These are phyloP conservation scores for Copidosoma aretas DNA, from an alignment of 2,888 invertebrate genomes.

Conservation along the genomic window DNA sequence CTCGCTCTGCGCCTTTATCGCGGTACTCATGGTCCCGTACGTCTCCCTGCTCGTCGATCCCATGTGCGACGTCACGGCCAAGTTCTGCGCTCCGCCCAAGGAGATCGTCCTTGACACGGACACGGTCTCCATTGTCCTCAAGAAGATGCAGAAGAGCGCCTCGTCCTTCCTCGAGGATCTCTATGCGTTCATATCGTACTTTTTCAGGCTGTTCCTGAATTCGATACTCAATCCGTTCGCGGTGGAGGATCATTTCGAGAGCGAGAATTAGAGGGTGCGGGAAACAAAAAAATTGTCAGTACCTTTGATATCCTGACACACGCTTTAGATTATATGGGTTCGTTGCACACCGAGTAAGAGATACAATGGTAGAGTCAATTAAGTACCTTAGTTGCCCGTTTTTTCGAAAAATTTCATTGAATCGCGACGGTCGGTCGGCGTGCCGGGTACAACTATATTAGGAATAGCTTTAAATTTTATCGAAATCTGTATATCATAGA, in stretches of 20 bases:
- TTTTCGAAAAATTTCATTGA: too few relatives aligned
- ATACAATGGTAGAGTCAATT: too few relatives aligned
- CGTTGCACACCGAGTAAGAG: too few relatives aligned
- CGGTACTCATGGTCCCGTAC: constrained; percentile 27
- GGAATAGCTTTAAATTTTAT: neutral
- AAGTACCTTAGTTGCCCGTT: too few relatives aligned
- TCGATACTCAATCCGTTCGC: constrained; percentile 30
- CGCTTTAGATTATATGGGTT: neutral
- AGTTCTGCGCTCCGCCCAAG: constrained; percentile 34
- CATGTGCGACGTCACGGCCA: constrained; percentile 35
- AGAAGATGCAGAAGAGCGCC: constrained; percentile 37
- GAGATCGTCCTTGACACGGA: constrained; percentile 34
- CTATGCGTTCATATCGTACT: constrained; percentile 31
- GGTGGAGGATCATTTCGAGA: constrained; percentile 20
- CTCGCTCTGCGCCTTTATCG: constrained; percentile 31
- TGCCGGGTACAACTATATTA: too few relatives aligned
- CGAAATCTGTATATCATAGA: neutral
- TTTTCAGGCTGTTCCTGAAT: constrained; percentile 30
- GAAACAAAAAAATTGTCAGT: too few relatives aligned
- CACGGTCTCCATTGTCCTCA: constrained; percentile 28
- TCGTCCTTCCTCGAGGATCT: constrained; percentile 34
- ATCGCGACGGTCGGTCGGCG: too few relatives aligned
- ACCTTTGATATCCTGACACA: neutral
- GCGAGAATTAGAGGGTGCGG: constrained; percentile 5
- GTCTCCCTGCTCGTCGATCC: constrained; percentile 34